A percentile compares a stretch with the other conserved stretches of the same genome.
phyloP scores from a whole-genome alignment of 2,797 vertebrate genomes.

The Anabas testudineus region DNA sequence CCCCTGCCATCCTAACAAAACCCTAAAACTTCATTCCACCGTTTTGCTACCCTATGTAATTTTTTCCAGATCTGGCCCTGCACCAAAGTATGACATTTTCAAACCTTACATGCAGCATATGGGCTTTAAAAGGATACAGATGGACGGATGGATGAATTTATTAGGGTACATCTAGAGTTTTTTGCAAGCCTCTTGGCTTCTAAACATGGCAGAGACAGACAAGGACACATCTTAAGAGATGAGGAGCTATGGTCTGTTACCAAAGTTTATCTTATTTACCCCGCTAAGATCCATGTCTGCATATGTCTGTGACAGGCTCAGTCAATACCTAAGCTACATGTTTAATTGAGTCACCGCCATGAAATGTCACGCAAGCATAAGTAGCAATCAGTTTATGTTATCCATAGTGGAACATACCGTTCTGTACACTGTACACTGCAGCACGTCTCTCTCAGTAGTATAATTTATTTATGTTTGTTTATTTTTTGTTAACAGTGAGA shows the following conservation, averaged over 20 bases:
- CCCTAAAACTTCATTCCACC: too few relatives aligned
- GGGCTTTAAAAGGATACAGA: neutral
- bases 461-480: too few relatives aligned
- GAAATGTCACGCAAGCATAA: neutral
- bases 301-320: neutral
- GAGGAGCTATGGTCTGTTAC: neutral
- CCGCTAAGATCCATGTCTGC: neutral
- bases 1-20: too few relatives aligned
- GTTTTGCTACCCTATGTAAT: too few relatives aligned
- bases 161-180: neutral
- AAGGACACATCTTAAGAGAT: neutral
- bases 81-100: neutral
- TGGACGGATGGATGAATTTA: too few relatives aligned
- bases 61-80: too few relatives aligned
- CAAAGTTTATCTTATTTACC: neutral
- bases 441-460: neutral
- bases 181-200: too few relatives aligned
- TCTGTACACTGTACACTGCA: neutral
- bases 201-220: neutral
- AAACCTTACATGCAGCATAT: neutral
- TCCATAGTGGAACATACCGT: neutral
- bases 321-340: neutral
- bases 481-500: conserved; percentile 26
- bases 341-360: neutral
- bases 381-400: conserved; percentile 12